Base-by-base conservation (phyloP, 1,140 invertebrate species). In the Homarus americanus region DNA sequence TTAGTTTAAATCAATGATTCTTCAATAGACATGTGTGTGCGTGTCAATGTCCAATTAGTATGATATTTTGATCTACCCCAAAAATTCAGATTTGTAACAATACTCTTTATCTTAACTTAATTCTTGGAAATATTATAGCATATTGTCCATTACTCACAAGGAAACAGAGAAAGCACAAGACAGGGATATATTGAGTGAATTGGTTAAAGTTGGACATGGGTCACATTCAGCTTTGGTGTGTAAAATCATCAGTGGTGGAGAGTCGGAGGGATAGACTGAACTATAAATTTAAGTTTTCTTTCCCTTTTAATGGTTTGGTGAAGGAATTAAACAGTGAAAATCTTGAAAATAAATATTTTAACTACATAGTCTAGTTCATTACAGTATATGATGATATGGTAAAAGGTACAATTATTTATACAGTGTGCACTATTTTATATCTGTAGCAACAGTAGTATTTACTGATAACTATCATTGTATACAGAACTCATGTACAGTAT, bases 401-500 rank as follows among this genome's bases (percentile, higher is more conserved):
- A 24, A 58, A 58, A 1, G 53, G 53, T 58, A 58, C 53, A 58
- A 58, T 15, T 58, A 58, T 28, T 69, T 69, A 69, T 69, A 32
- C 63, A 32, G 24, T 32, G 24, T 69, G n/a, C n/a, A 32, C 63
- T 28, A 69, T 32, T 69, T 69, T 41, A 32, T 40, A 40, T 40
- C 9, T 40, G 36, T 40, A 76, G 17, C 15, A 76, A 76, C 7
- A 38, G 58, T 63, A 12, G 24, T 36, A 36, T 49, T 69, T 69
- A 72, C 40, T 83, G 63, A 36, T 83, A 72, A 69, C 20, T 40
- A 17, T 66, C 49, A 82, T n/a, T 83, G n/a, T n/a, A n/a, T 83
- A 36, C 40, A 72, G 38, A 69, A 72, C 40, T 53, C 5, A 32
- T 41, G 66, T 72, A 58, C 36, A 58, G 58, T 83, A 58, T 58